Percentiles rank a stretch among this genome's conserved stretches.
Evolutionary conservation across 2,888 invertebrate species (phyloP).

Genomic region (Ophion slaviceki): DNA sequence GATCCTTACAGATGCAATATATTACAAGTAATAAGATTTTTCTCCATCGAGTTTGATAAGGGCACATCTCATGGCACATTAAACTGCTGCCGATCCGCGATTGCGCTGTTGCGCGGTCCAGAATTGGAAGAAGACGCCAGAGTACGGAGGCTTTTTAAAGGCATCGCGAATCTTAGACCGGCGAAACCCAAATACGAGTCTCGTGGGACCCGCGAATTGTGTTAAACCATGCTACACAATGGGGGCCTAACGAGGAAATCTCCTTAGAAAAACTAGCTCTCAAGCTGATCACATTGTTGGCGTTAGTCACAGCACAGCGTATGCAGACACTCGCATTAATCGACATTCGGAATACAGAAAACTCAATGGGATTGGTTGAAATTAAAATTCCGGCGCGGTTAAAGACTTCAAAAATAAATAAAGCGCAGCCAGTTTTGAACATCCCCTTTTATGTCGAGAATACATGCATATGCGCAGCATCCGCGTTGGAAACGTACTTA

Average conservation of each 20-base stretch:
- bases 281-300: constrained; percentile 33
- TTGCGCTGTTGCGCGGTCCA: no score
- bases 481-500: constrained; percentile 33
- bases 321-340: constrained; percentile 48
- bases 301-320: constrained; percentile 52
- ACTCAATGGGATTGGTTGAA: constrained; percentile 29
- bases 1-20: constrained; percentile 5
- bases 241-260: constrained; percentile 37
- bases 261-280: constrained; percentile 27
- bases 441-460: constrained; percentile 41
- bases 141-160: constrained; percentile 13
- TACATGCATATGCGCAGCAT: constrained; percentile 44
- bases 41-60: not conserved
- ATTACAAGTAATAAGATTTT: constrained; percentile 6
- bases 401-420: constrained; percentile 55
- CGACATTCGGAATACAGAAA: constrained; percentile 51
- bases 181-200: constrained; percentile 18
- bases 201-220: constrained; percentile 29
- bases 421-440: constrained; percentile 45
- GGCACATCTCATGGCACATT: constrained; percentile 1
- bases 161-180: constrained; percentile 13
- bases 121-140: not conserved
- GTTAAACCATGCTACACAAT: constrained; percentile 26
- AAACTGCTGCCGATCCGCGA: not conserved
- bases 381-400: constrained; percentile 57